Base-by-base conservation (phyloP, 2,113 vertebrate species). In the Rana temporaria region DNA sequence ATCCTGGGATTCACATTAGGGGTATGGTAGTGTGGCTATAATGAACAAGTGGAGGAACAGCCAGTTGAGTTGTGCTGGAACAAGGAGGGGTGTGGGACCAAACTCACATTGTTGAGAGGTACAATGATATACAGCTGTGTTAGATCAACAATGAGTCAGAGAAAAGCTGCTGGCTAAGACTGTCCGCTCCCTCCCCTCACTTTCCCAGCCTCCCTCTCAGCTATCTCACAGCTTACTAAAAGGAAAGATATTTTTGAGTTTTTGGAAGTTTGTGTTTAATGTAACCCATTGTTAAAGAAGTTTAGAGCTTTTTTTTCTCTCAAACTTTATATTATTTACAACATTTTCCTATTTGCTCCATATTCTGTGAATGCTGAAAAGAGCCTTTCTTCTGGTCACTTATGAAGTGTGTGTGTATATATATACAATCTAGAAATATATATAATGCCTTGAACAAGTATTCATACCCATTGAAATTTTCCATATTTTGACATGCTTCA, bases 81-180 rank as follows among this genome's bases (percentile, higher is more conserved):
- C 22, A 52, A 70, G 42, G 68, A 70, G 20, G 68, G 68, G 42
- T 20, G 42, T 70, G 68, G 17, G 42, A 70, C 68, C 14, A 24
- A 53, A 22, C 22, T 70, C 22, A 53, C 6, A 53, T 53, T 53
- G 42, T 17, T 53, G 3, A 48, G 42, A 53, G 20, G 24, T 42
- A 70, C 42, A 70, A 70, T 53, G 48, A 72, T 56, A 55, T 72
- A 55, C 69, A 72, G 69, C 69, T 56, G 52, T 56, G 20, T 72
- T 53, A 56, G 42, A 69, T 17, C 38, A 69, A 30, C 63, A 65
- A 69, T 16, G 42, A 72, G 67, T 52, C 67, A 69, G 38, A 48
- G 69, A 24, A 22, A 48, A 52, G 19, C 67, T 69, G 65, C 34
- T 42, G 20, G 34, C n/a, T 42, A 17, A 15, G 52, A 30, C 22